phyloP scores from a whole-genome alignment of 2,113 vertebrate species.

The Odontophorus gujanensis region DNA sequence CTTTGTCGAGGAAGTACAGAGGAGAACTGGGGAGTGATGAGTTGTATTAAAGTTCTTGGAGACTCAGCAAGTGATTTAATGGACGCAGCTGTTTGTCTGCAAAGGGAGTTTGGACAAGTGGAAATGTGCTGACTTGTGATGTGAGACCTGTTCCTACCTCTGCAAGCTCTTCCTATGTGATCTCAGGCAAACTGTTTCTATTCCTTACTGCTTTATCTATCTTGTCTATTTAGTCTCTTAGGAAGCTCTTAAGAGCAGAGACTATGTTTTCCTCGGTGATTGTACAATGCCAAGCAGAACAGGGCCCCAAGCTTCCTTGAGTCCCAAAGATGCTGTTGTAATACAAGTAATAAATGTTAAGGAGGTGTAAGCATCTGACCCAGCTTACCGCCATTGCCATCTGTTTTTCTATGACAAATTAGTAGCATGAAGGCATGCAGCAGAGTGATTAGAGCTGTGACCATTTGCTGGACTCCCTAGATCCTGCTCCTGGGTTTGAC shows the following conservation, averaged over 20 bases:
- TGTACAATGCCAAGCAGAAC: constrained; percentile 15
- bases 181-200: constrained; percentile 23
- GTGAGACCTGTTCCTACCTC: background rate
- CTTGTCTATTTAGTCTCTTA: constrained; percentile 44
- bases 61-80: background rate
- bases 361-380: constrained; percentile 55
- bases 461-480: background rate
- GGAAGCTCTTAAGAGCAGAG: constrained; percentile 35
- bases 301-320: constrained; percentile 51
- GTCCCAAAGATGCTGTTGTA: constrained; percentile 59
- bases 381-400: background rate
- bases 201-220: constrained; percentile 33
- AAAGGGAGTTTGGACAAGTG: background rate
- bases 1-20: background rate
- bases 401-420: constrained; percentile 57
- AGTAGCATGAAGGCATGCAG: background rate
- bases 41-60: background rate
- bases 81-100: constrained; percentile 27
- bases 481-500: constrained; percentile 49
- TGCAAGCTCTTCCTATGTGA: constrained; percentile 18
- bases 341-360: constrained; percentile 33
- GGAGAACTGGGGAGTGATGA: accelerated
- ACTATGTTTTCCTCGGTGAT: constrained; percentile 39
- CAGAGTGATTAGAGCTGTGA: constrained; percentile 45
- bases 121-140: background rate